Conservation (phyloP, 1,140 invertebrate species). For the Drosophila mojavensis region DNA sequence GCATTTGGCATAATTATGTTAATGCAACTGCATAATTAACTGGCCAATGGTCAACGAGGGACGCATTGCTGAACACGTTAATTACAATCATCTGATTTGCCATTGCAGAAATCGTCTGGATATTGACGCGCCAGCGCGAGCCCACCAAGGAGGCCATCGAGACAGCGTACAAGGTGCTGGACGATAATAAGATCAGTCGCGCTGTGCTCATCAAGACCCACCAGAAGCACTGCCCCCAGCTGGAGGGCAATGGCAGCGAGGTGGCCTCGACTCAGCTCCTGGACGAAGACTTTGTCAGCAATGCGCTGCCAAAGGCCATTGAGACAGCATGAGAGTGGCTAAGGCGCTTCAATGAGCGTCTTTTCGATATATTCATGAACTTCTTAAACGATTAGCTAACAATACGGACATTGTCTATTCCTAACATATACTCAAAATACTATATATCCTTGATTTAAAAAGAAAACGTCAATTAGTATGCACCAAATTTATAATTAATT, state of each 20-base stretch:
- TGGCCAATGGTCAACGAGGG: constrained; percentile 40
- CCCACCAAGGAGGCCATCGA: constrained; percentile 41
- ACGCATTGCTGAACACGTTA: constrained; percentile 31
- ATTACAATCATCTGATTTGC: constrained; percentile 42
- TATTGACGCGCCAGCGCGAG: constrained; percentile 69
- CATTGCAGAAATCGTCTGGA: constrained; percentile 70
- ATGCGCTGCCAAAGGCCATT: constrained; percentile 48
- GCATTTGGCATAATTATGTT: constrained; percentile 50
- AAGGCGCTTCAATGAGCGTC: constrained; percentile 65
- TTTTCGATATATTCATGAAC: constrained; percentile 61
- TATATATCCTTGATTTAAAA: neutral
- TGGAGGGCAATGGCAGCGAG: constrained; percentile 43
- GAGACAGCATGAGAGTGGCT: constrained; percentile 65
- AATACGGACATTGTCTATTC: neutral
- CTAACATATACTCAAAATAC: neutral
- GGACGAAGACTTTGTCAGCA: constrained; percentile 45
- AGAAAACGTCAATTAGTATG: too few relatives aligned
- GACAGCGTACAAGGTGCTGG: constrained; percentile 60
- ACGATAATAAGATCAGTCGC: constrained; percentile 56
- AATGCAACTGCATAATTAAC: constrained; percentile 56
- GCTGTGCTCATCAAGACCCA: constrained; percentile 59
- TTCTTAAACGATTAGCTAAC: constrained; percentile 43
- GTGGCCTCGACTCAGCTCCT: neutral
- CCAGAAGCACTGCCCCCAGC: constrained; percentile 63
- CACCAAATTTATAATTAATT: too few relatives aligned